A percentile compares a stretch with the other conserved stretches of the same genome.
These are phyloP conservation scores for Cerastoderma edule DNA, from an alignment of 2,888 invertebrate genomes.

Conservation along the genomic window DNA sequence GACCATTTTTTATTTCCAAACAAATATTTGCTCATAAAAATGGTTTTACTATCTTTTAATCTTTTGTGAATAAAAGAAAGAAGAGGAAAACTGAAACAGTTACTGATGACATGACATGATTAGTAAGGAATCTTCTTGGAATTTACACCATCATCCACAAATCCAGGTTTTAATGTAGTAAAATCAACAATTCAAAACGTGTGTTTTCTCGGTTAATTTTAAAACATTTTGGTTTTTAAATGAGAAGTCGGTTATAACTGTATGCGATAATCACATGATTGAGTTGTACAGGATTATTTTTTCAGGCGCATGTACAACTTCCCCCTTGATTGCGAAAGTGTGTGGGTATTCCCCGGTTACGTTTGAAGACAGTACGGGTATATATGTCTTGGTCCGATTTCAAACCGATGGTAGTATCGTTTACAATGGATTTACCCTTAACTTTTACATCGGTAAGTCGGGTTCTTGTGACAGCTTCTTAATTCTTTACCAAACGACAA, in stretches of 20 bases:
- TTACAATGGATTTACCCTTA: slow-evolving; percentile 15
- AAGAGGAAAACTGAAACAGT: not conserved
- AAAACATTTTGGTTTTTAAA: too few species aligned
- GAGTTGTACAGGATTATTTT: not conserved
- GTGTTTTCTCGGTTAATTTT: not conserved
- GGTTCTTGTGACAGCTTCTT: too few species aligned
- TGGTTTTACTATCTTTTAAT: too few species aligned
- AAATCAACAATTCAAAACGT: not conserved
- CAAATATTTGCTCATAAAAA: too few species aligned
- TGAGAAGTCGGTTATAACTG: not conserved
- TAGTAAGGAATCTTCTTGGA: not conserved
- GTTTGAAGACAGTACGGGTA: slow-evolving; percentile 33
- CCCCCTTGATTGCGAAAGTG: slow-evolving; percentile 16
- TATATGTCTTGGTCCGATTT: slow-evolving; percentile 34
- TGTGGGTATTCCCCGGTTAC: slow-evolving; percentile 26
- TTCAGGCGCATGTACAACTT: slow-evolving; percentile 26
- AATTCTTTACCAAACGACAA: too few species aligned
- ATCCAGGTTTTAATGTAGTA: not conserved
- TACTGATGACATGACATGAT: not conserved
- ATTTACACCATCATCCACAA: not conserved
- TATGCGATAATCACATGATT: too few species aligned
- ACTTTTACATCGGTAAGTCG: slow-evolving; percentile 33
- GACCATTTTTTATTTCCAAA: too few species aligned
- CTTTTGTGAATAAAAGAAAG: not conserved
- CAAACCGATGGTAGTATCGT: slow-evolving; percentile 28